These are phyloP conservation scores for Bombus sylvicola DNA, from an alignment of 1,140 invertebrate species.

Conservation along the genomic window DNA sequence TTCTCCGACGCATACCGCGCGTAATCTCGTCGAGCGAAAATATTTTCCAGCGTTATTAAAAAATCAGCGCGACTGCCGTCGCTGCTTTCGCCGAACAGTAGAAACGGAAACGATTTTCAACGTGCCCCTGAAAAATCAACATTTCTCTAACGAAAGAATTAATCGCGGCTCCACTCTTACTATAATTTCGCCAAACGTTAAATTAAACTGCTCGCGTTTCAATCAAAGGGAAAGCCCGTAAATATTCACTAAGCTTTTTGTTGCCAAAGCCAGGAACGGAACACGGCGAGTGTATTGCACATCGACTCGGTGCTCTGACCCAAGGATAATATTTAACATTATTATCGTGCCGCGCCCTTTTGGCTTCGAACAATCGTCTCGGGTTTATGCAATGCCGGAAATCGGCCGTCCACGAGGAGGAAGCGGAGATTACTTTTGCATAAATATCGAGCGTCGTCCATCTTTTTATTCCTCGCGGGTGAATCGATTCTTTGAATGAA, in stretches of 20 bases:
- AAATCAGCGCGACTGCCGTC: not conserved
- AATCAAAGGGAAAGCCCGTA: conserved; percentile 24
- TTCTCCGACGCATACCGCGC: conserved; percentile 34
- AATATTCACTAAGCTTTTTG: not conserved
- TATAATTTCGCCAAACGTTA: conserved; percentile 42
- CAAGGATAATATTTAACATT: conserved; percentile 60
- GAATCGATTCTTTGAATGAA: not conserved
- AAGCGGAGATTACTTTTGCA: conserved; percentile 62
- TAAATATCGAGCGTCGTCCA: conserved; percentile 42
- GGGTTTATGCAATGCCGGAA: conserved; percentile 64
- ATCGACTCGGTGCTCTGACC: conserved; percentile 33
- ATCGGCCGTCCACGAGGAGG: conserved; percentile 56
- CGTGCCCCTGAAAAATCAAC: conserved; percentile 52
- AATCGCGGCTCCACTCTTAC: not conserved
- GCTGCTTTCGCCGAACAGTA: not conserved
- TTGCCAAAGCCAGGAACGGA: not conserved
- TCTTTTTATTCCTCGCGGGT: not conserved
- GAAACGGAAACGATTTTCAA: conserved; percentile 41
- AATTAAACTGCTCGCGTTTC: conserved; percentile 12
- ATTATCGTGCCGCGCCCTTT: conserved; percentile 50
- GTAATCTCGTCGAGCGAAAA: conserved; percentile 38
- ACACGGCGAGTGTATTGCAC: not conserved
- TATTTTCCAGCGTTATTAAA: conserved; percentile 36
- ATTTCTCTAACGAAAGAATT: conserved; percentile 24
- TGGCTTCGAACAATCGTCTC: conserved; percentile 35